Evolutionary conservation across 2,888 invertebrate species (phyloP).

Genomic region (Augochlorella aurata): DNA sequence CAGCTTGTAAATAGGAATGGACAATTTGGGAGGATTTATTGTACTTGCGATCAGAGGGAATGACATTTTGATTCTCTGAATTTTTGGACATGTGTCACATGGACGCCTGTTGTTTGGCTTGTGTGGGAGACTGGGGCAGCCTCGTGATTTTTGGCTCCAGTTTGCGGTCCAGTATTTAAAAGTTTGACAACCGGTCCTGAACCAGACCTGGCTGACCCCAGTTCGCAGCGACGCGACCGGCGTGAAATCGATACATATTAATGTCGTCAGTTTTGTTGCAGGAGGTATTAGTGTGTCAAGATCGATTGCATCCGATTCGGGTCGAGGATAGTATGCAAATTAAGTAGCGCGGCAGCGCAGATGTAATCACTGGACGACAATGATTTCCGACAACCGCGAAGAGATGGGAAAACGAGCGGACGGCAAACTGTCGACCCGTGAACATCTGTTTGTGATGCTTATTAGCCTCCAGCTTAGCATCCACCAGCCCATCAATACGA

Average conservation of each 20-base stretch:
- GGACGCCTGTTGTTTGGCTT: not conserved
- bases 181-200: not conserved
- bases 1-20: too few species aligned
- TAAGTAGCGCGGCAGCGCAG: not conserved
- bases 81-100: too few species aligned
- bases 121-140: too few species aligned
- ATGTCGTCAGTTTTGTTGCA: slow-evolving; percentile 27
- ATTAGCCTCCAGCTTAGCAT: not conserved
- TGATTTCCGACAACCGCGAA: not conserved
- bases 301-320: slow-evolving; percentile 39
- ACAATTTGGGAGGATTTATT: too few species aligned
- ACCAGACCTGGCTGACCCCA: not conserved
- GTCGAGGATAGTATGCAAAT: slow-evolving; percentile 51
- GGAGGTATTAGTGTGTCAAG: slow-evolving; percentile 17
- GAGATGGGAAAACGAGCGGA: not conserved
- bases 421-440: not conserved
- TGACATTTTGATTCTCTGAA: too few species aligned
- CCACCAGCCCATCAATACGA: not conserved
- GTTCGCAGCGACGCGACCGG: slow-evolving; percentile 11
- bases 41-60: too few species aligned
- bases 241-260: slow-evolving; percentile 36
- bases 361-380: not conserved
- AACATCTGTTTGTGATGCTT: not conserved
- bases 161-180: not conserved
- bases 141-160: not conserved